Evolutionary conservation across 2,797 vertebrate genomes (phyloP).

Genomic region (Gadopsis marmoratus): DNA sequence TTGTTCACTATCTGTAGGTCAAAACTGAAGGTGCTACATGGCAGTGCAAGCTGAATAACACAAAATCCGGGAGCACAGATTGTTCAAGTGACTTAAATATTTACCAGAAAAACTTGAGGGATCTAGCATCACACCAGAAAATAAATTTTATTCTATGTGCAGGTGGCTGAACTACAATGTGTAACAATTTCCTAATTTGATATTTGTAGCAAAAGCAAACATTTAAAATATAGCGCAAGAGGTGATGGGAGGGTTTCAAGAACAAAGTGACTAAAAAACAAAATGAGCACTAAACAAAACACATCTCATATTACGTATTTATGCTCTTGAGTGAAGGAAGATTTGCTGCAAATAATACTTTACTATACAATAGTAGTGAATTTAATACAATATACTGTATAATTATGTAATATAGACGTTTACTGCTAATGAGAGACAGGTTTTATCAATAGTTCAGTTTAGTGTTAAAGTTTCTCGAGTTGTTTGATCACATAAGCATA

Average conservation of each 20-base stretch:
- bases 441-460: not conserved
- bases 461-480: not conserved
- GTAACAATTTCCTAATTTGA: not conserved
- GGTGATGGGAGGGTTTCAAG: not conserved
- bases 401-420: not conserved
- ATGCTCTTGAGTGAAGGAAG: not conserved
- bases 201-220: conserved; percentile 1
- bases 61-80: not conserved
- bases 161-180: not conserved
- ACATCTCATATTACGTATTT: not conserved
- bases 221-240: not conserved
- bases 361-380: not conserved
- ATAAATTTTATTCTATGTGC: not conserved
- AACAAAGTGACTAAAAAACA: not conserved
- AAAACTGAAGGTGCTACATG: not conserved
- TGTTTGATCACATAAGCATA: not conserved
- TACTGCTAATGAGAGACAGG: not conserved
- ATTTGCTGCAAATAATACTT: not conserved
- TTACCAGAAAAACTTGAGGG: not conserved
- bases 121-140: not conserved
- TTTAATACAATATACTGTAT: too few species aligned
- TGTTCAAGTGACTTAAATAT: not conserved
- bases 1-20: not conserved
- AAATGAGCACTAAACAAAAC: not conserved
- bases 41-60: not conserved